Evolutionary conservation across 2,797 vertebrate genomes (phyloP), one percentile per base, ranked within the genome.

Genomic region (Melanotaenia pygmaea): DNA sequence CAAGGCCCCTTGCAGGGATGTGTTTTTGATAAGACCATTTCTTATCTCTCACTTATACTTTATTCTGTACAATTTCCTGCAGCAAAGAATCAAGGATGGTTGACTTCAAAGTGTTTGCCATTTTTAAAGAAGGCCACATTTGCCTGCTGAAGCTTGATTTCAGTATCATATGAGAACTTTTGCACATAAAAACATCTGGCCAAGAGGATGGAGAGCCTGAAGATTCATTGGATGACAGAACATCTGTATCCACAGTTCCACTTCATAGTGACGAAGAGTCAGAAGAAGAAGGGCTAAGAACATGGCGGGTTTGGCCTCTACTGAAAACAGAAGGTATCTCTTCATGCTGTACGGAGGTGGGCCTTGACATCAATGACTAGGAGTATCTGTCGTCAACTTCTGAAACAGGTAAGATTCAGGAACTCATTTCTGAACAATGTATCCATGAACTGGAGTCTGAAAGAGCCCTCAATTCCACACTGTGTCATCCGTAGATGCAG

Each of bases 1-100:
- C 9, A 3, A 64, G 80, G 77, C 1, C 66, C 67, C 37, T 59
- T 71, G 57, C 68, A 84, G 16, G 63, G 70, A 77, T 72, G 64
- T 16, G 26, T 0, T 67, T 45, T 75, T 64, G 59, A 77, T 71
- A 3, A 79, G 83, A 79, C 50, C 26, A 76, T 73, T 35, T 84
- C 79, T 76, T 79, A 56, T 96, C 95, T 94, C 93, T 95, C 58
- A 40, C 62, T 26, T 26, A 67, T 0, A 67, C 64, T 56, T 67
- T 62, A 37, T 63, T 67, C 22, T 57, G 6, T n/a, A 74, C 60
- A 69, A 64, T 76, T 64, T 70, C 28, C 60, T 64, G 60, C 43
- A 75, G 26, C 14, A 69, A 59, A 5, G 34, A 1, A 0, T 59
- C 45, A 34, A 59, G 66, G 59, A 70, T 70, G 40, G n/a, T 2